phyloP scores from a whole-genome alignment of 2,113 vertebrate species.

The Machaerirhynchus nigripectus region DNA sequence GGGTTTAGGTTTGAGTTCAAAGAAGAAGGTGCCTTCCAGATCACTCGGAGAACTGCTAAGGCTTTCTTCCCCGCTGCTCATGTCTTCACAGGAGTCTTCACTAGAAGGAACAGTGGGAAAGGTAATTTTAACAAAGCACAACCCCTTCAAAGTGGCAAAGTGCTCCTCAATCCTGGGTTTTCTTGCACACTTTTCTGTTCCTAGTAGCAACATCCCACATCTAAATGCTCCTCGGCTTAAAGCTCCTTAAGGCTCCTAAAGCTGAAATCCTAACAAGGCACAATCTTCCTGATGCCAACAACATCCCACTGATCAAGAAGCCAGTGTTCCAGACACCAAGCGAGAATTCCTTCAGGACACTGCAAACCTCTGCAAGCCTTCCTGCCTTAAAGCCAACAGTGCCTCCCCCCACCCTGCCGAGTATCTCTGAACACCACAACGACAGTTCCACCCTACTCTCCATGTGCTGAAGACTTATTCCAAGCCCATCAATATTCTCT shows the following conservation, averaged over 20 bases:
- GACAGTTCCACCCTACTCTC: too few species aligned
- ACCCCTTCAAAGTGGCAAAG: background rate
- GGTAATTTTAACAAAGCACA: background rate
- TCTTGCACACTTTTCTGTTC: background rate
- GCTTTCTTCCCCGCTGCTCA: slow-evolving; percentile 91
- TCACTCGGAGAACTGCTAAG: slow-evolving; percentile 86
- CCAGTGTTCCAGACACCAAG: background rate
- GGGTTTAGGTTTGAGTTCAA: slow-evolving; percentile 73
- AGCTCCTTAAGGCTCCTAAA: background rate
- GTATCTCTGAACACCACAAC: background rate
- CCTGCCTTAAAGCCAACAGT: background rate
- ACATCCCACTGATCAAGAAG: background rate
- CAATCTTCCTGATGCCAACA: background rate
- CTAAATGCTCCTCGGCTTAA: background rate
- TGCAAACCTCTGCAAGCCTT: background rate
- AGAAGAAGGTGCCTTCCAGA: slow-evolving; percentile 85
- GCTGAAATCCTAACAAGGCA: background rate
- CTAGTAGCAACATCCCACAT: background rate
- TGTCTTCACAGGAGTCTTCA: slow-evolving; percentile 91
- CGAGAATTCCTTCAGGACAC: background rate
- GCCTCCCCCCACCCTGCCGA: background rate
- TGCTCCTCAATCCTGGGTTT: background rate
- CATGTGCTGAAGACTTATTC: background rate
- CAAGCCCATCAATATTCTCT: background rate
- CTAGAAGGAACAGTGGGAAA: slow-evolving; percentile 63